Base-by-base conservation (phyloP, 2,113 vertebrate genomes). In the Stigmatopora argus region DNA sequence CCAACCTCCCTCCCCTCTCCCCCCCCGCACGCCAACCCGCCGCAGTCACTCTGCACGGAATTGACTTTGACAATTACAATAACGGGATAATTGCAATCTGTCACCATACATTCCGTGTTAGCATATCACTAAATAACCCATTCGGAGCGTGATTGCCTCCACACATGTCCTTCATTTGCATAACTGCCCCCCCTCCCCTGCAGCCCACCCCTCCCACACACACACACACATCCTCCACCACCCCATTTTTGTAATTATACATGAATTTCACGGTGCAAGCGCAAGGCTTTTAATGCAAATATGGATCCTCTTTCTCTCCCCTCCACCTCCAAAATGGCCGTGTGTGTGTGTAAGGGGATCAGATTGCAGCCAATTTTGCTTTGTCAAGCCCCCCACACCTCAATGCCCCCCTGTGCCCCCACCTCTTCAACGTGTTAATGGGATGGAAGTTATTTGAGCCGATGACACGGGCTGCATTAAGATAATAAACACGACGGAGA, bases 361-460 rank as follows among this genome's bases (percentile, higher is more conserved):
- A 72, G 86, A 85, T 92, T 89, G 85, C 87, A 71, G 89, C 77
- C 81, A 86, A 67, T 83, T 90, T 93, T 94, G 93, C 92, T 95
- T 87, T 91, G 89, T 77, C 74, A 84, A 82, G 90, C n/a, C 38
- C 38, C 59, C 58, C 58, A 3, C 34, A n/a, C n/a, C n/a, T n/a
- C n/a, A n/a, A n/a, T n/a, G n/a, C 9, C 35, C 38, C 11, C 31
- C 55, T 31, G 1, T 6, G 21, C 23, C 82, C 91, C 86, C 90
- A 69, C 88, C 88, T 93, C 92, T 92, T 92, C 77, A 92, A 89
- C 87, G 92, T 93, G 92, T 92, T 95, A 96, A 96, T 94, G 94
- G 94, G 92, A 93, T 93, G 94, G 94, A 96, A 95, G 93, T 90
- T 93, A 93, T 89, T 82, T 90, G 75, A 83, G 75, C 75, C 62